Conservation (phyloP, 2,113 vertebrate genomes). For the Triplophysa dalaica region DNA sequence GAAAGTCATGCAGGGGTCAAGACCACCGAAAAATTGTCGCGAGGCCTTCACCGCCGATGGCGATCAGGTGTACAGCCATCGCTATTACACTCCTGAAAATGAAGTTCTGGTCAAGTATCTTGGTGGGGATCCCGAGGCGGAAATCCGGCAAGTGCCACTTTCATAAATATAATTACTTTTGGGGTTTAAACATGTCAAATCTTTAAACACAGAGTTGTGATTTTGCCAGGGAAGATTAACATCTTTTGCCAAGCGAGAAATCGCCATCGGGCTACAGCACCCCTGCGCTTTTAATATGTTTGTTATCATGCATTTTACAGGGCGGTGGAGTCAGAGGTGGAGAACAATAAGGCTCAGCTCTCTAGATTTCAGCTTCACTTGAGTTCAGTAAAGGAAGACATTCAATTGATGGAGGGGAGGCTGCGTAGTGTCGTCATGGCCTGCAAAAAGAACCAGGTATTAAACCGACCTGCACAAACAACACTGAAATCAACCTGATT, state of each 20-base stretch:
- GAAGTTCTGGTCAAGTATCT: constrained; percentile 71
- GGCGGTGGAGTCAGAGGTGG: constrained; percentile 75
- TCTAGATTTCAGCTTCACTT: constrained; percentile 64
- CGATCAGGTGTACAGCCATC: constrained; percentile 79
- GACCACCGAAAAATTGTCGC: constrained; percentile 78
- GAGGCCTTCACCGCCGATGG: constrained; percentile 84
- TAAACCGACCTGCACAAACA: not conserved
- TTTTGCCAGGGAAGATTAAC: too few species aligned
- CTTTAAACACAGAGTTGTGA: too few species aligned
- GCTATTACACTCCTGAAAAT: constrained; percentile 76
- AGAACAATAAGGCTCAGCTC: constrained; percentile 69
- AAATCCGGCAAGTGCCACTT: constrained; percentile 76
- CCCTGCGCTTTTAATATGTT: not conserved
- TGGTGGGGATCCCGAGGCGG: constrained; percentile 79
- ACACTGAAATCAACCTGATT: not conserved
- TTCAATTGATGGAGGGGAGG: constrained; percentile 68
- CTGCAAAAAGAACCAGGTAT: constrained; percentile 78
- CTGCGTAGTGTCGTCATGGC: constrained; percentile 62
- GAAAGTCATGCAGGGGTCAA: constrained; percentile 75
- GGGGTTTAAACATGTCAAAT: not conserved
- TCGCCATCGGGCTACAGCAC: too few species aligned
- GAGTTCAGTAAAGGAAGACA: constrained; percentile 65
- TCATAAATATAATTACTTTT: not conserved
- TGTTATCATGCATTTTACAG: constrained; percentile 54
- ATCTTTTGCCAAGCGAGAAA: too few species aligned